These are phyloP conservation scores for Drosophila tropicalis DNA, from an alignment of 1,140 invertebrate genomes.

Conservation along the genomic window DNA sequence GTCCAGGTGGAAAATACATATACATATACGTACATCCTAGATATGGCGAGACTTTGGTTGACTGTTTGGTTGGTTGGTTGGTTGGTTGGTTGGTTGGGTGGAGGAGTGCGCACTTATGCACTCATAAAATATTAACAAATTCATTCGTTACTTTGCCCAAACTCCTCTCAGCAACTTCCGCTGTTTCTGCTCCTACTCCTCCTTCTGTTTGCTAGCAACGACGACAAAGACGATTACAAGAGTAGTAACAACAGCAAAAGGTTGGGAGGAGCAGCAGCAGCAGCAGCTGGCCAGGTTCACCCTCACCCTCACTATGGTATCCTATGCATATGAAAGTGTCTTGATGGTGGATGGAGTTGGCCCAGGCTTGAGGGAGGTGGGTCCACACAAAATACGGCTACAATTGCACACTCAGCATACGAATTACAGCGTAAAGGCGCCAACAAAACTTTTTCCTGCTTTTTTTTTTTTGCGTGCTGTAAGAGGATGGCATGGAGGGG, in stretches of 20 bases:
- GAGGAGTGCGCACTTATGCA: constrained; percentile 79
- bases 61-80: constrained; percentile 29
- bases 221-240: constrained; percentile 75
- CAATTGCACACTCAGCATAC: constrained; percentile 81
- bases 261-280: constrained; percentile 52
- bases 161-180: constrained; percentile 65
- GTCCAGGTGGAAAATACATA: constrained; percentile 16
- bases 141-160: constrained; percentile 80
- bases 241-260: constrained; percentile 30
- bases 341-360: constrained; percentile 32
- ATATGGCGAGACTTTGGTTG: constrained; percentile 1
- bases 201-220: too few relatives aligned
- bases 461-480: constrained; percentile 25
- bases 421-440: constrained; percentile 79
- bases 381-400: constrained; percentile 73
- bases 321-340: constrained; percentile 75
- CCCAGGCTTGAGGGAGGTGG: background rate
- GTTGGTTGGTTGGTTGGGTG: constrained; percentile 28
- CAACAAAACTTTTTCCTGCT: constrained; percentile 39
- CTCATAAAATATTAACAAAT: constrained; percentile 82
- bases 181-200: background rate
- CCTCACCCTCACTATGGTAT: constrained; percentile 15
- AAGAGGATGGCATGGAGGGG: background rate
- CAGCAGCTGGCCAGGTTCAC: constrained; percentile 60
- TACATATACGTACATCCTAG: background rate